A percentile compares a stretch with the other conserved stretches of the same genome.
These are phyloP conservation scores for Poecilia velifera DNA, from an alignment of 2,797 vertebrate genomes.

Conservation along the genomic window DNA sequence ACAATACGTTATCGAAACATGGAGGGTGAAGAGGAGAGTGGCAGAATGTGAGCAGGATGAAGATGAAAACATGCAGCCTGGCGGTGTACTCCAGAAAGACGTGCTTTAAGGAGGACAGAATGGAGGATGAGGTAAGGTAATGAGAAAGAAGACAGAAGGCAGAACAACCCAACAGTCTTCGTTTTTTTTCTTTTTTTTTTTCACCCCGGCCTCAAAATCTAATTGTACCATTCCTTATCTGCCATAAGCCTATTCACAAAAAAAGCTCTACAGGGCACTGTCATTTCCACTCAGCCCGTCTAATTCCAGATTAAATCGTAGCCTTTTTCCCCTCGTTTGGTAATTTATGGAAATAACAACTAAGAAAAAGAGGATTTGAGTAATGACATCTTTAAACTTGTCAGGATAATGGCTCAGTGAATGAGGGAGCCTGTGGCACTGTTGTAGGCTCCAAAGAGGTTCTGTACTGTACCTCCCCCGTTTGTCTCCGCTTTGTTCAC, in stretches of 20 bases:
- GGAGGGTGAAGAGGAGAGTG: background rate
- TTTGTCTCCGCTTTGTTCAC: slow-evolving; percentile 59
- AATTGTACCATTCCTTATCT: slow-evolving; percentile 81
- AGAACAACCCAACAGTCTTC: slow-evolving; percentile 49
- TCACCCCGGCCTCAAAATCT: slow-evolving; percentile 66
- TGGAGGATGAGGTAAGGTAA: slow-evolving; percentile 9
- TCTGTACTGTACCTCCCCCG: slow-evolving; percentile 55
- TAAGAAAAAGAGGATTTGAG: slow-evolving; percentile 83
- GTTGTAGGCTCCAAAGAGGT: slow-evolving; percentile 64
- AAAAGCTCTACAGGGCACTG: slow-evolving; percentile 78
- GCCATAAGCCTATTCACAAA: slow-evolving; percentile 78
- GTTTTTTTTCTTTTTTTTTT: slow-evolving; percentile 19
- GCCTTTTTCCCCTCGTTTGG: slow-evolving; percentile 72
- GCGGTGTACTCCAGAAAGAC: slow-evolving; percentile 3
- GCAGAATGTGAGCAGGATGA: background rate
- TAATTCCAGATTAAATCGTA: slow-evolving; percentile 81
- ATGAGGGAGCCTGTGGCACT: slow-evolving; percentile 69
- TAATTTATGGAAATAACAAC: slow-evolving; percentile 85
- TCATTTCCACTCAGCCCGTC: slow-evolving; percentile 75
- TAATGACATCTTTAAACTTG: slow-evolving; percentile 84
- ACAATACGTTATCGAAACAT: background rate
- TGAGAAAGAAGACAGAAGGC: slow-evolving; percentile 13
- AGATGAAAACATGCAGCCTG: background rate
- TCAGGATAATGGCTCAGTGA: slow-evolving; percentile 75
- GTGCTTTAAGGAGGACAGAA: slow-evolving; percentile 7